These are phyloP conservation scores for Nycticorax nycticorax DNA, from an alignment of 2,113 vertebrate species.

Conservation along the genomic window DNA sequence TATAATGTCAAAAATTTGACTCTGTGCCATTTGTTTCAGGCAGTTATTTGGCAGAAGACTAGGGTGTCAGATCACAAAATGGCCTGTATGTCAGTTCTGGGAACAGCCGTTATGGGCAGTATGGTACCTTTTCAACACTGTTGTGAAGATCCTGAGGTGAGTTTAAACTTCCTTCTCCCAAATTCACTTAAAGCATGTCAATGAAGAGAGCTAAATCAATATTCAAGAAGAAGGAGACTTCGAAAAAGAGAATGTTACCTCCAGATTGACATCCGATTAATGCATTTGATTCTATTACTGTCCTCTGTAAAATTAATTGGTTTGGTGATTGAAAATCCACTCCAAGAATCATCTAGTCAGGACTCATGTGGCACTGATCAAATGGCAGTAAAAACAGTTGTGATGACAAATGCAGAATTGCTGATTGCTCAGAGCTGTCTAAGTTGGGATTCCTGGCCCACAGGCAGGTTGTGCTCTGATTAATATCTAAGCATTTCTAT, in stretches of 20 bases:
- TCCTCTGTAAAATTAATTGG: slow-evolving; percentile 49
- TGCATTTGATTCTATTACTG: background rate
- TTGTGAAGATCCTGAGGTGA: slow-evolving; percentile 87
- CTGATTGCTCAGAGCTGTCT: slow-evolving; percentile 52
- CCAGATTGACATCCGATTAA: background rate
- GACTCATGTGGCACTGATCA: slow-evolving; percentile 62
- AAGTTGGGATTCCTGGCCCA: slow-evolving; percentile 36
- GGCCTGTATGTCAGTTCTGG: slow-evolving; percentile 90
- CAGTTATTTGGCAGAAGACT: slow-evolving; percentile 92
- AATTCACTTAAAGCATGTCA: background rate
- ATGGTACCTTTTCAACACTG: slow-evolving; percentile 85
- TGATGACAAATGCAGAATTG: slow-evolving; percentile 63
- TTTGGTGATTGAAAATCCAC: slow-evolving; percentile 56
- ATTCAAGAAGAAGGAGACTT: background rate
- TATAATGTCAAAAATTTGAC: slow-evolving; percentile 76
- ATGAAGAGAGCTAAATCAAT: background rate
- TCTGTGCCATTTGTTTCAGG: slow-evolving; percentile 83
- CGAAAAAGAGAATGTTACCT: background rate
- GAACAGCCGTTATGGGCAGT: slow-evolving; percentile 80
- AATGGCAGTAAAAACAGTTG: slow-evolving; percentile 68
- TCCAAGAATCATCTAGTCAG: slow-evolving; percentile 37
- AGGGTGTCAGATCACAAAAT: slow-evolving; percentile 87
- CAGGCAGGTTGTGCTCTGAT: slow-evolving; percentile 40
- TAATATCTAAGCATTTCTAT: slow-evolving; percentile 9
- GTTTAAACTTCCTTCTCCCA: slow-evolving; percentile 25